Evolutionary conservation across 1,140 invertebrate genomes (phyloP).

Genomic region (Venturia canescens): DNA sequence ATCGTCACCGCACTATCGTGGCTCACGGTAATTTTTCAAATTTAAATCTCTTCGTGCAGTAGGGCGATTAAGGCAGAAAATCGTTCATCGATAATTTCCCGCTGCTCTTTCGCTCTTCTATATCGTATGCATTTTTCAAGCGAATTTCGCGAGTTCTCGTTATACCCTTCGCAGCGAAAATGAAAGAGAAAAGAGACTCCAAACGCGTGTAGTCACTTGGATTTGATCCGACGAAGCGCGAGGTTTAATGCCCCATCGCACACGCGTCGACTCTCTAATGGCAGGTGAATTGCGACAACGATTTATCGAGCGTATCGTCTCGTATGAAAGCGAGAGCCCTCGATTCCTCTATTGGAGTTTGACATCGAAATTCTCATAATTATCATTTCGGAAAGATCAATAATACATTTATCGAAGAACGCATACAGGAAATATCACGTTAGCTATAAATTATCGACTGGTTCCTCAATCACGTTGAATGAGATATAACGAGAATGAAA

Average conservation of each 20-base stretch:
- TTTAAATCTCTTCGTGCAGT: no score
- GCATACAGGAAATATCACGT: no score
- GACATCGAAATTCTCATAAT: background rate
- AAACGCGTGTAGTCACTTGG: constrained; percentile 38
- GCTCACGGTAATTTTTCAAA: no score
- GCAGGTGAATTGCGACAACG: constrained; percentile 48
- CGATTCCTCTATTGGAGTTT: background rate
- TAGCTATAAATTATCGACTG: no score
- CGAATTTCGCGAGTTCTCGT: constrained; percentile 38
- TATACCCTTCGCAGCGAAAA: constrained; percentile 4
- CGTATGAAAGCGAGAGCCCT: background rate
- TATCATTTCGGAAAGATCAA: no score
- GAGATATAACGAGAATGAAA: no score
- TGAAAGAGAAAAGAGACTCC: constrained; percentile 32
- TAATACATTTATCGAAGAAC: no score
- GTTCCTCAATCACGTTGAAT: no score
- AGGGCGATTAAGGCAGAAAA: no score
- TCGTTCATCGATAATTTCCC: constrained; percentile 21
- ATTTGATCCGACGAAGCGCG: constrained; percentile 45
- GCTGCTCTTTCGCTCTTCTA: constrained; percentile 4
- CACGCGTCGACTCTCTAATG: constrained; percentile 40
- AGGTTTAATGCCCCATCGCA: constrained; percentile 50
- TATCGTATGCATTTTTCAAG: constrained; percentile 41
- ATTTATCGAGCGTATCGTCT: constrained; percentile 39
- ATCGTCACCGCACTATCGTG: no score